Percentiles rank a stretch among this genome's conserved stretches.
Evolutionary conservation across 2,797 vertebrate genomes (phyloP).

Genomic region (Alouatta caraya): DNA sequence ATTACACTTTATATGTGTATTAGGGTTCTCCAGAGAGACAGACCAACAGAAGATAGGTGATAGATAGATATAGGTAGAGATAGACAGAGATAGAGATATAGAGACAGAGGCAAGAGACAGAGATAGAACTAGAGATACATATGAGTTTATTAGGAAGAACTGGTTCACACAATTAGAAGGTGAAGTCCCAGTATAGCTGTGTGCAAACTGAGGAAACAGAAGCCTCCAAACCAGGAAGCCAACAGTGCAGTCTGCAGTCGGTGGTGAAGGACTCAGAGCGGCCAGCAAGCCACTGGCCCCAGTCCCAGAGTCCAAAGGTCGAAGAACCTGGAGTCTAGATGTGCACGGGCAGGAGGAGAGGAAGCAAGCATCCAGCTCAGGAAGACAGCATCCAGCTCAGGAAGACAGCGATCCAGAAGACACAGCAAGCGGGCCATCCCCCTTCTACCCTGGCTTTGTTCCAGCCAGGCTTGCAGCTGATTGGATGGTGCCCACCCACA

Average conservation of each 20-base stretch:
- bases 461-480: neutral
- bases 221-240: neutral
- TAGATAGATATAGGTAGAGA: no score
- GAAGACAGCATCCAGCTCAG: neutral
- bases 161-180: neutral
- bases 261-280: neutral
- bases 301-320: neutral
- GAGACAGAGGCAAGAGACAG: no score
- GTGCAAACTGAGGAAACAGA: neutral
- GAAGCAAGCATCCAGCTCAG: neutral
- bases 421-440: neutral
- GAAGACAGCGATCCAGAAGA: neutral
- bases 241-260: neutral
- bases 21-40: neutral
- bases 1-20: neutral
- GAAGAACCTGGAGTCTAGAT: neutral
- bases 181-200: neutral
- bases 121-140: neutral
- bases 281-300: neutral
- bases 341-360: neutral
- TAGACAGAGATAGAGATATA: accelerated
- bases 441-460: neutral
- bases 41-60: neutral
- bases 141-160: neutral
- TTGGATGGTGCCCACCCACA: neutral